Evolutionary conservation across 1,140 invertebrate genomes (phyloP).

Genomic region (Magallana ariakensis): DNA sequence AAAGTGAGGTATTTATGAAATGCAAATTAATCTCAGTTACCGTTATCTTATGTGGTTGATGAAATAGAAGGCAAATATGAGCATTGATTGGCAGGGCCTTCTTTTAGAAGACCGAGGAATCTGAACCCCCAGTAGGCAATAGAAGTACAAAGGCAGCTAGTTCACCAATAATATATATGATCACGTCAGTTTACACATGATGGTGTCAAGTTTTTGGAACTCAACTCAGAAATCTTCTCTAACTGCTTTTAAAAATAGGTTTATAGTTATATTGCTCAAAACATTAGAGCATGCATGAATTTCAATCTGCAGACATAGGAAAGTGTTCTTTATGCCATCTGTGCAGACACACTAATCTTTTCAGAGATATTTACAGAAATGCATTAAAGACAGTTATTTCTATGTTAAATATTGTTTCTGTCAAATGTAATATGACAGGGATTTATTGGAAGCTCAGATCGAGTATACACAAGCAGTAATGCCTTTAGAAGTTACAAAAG

Average conservation of each 20-base stretch:
- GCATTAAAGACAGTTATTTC: conserved; percentile 31
- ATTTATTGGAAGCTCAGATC: background rate
- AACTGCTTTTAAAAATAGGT: too few relatives aligned
- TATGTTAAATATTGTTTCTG: conserved; percentile 37
- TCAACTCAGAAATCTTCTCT: too few relatives aligned
- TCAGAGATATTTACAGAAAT: conserved; percentile 10
- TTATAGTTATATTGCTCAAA: background rate
- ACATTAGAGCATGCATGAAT: background rate
- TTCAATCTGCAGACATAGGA: background rate
- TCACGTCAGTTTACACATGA: too few relatives aligned
- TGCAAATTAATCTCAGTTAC: conserved; percentile 16
- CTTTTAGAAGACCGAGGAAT: too few relatives aligned
- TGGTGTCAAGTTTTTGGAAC: too few relatives aligned
- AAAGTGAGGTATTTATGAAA: conserved; percentile 14
- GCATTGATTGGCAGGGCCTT: background rate
- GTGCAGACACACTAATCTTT: conserved; percentile 24
- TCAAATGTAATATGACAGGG: conserved; percentile 1
- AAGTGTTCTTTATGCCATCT: background rate
- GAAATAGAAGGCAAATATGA: background rate
- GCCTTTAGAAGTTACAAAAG: conserved; percentile 3
- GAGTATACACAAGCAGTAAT: background rate
- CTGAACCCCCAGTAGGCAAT: too few relatives aligned
- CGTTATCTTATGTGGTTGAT: background rate
- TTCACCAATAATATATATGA: too few relatives aligned
- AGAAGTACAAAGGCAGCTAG: too few relatives aligned